These are phyloP conservation scores for Gephyroberyx darwinii DNA, from an alignment of 2,797 vertebrate species.

Conservation along the genomic window DNA sequence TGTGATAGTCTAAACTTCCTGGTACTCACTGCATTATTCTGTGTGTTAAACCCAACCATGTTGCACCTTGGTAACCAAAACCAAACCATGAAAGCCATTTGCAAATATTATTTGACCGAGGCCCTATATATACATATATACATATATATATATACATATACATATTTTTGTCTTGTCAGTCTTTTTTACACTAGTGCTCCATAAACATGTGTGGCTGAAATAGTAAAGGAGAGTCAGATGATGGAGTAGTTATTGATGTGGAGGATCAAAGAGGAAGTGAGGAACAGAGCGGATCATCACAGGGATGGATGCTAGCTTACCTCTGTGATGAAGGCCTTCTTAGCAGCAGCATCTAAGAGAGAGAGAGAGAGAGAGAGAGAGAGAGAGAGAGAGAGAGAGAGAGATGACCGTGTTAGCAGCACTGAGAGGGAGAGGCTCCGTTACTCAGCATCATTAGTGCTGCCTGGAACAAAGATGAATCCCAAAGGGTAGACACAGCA, in stretches of 20 bases:
- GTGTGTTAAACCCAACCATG: background rate
- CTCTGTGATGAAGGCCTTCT: conserved; percentile 84
- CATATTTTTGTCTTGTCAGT: too few species aligned
- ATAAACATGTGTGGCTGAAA: conserved; percentile 4
- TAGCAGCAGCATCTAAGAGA: conserved; percentile 76
- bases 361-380: conserved; percentile 36
- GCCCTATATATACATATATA: too few species aligned
- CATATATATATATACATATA: too few species aligned
- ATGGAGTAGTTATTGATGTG: conserved; percentile 5
- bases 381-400: conserved; percentile 36
- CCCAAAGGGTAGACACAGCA: conserved; percentile 36
- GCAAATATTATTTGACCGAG: too few species aligned
- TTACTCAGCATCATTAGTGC: conserved; percentile 60
- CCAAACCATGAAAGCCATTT: background rate
- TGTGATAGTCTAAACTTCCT: background rate
- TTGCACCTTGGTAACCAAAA: background rate
- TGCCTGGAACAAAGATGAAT: conserved; percentile 52
- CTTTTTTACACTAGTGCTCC: background rate
- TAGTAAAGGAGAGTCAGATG: background rate
- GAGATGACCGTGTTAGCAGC: conserved; percentile 42
- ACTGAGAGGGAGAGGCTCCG: conserved; percentile 37
- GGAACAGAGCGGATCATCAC: conserved; percentile 25
- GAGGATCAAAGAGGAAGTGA: conserved; percentile 18
- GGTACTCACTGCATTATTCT: background rate
- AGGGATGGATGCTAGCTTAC: conserved; percentile 64